Evolutionary conservation across 2,888 invertebrate genomes (phyloP).

Genomic region (Sceliomorpha sp.): DNA sequence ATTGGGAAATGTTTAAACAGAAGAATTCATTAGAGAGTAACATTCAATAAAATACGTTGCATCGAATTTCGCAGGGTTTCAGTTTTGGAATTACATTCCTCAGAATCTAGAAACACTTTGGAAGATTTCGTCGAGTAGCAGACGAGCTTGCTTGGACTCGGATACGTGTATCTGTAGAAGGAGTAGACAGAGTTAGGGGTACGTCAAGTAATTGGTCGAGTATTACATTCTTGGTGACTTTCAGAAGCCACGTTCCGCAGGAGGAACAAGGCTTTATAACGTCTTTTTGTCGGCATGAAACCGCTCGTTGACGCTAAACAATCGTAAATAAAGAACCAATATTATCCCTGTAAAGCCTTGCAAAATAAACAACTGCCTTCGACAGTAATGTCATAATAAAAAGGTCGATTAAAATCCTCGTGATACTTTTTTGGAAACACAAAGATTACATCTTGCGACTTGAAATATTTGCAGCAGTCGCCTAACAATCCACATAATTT

Average conservation of each 20-base stretch:
- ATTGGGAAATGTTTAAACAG: no score
- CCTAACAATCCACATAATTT: no score
- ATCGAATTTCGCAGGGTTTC: slow-evolving; percentile 41
- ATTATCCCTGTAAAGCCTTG: slow-evolving; percentile 14
- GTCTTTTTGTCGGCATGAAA: slow-evolving; percentile 28
- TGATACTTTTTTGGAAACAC: no score
- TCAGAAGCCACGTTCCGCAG: slow-evolving; percentile 40
- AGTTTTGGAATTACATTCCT: slow-evolving; percentile 58
- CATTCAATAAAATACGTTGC: slow-evolving; percentile 43
- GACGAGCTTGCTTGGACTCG: slow-evolving; percentile 49
- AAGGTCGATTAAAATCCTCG: no score
- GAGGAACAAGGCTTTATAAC: slow-evolving; percentile 35
- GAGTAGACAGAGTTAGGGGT: slow-evolving; percentile 47
- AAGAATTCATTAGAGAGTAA: slow-evolving; percentile 35
- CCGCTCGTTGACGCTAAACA: slow-evolving; percentile 28
- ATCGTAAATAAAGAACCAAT: slow-evolving; percentile 21
- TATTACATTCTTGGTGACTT: slow-evolving; percentile 75
- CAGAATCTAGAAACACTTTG: slow-evolving; percentile 54
- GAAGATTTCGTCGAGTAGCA: slow-evolving; percentile 45
- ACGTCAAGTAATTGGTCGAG: slow-evolving; percentile 72
- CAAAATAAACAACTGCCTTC: slow-evolving; percentile 4
- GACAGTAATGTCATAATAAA: no score
- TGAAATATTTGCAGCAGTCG: no score
- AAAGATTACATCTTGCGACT: no score
- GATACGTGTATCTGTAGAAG: slow-evolving; percentile 53